Evolutionary conservation across 1,140 invertebrate genomes (phyloP).

Genomic region (Aphidius gifuensis): DNA sequence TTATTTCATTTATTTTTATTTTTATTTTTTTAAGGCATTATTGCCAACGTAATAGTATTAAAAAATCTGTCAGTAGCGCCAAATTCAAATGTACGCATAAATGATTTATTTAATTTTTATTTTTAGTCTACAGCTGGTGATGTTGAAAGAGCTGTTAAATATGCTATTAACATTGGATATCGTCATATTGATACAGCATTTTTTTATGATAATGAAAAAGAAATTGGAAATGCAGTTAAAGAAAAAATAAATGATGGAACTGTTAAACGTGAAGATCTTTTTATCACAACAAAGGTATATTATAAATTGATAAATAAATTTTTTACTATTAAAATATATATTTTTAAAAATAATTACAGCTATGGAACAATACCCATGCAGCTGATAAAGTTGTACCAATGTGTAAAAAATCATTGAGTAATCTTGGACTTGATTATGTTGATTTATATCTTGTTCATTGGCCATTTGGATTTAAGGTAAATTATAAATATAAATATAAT

Average conservation of each 20-base stretch:
- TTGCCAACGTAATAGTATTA: too few species aligned
- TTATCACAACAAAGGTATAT: not conserved
- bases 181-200: conserved; percentile 8
- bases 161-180: conserved; percentile 10
- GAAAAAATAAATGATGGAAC: conserved; percentile 2
- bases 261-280: conserved; percentile 6
- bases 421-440: conserved; percentile 8
- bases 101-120: too few species aligned
- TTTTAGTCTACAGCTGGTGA: conserved; percentile 52
- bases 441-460: conserved; percentile 11
- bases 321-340: too few species aligned
- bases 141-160: conserved; percentile 32
- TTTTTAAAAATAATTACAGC: too few species aligned
- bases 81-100: too few species aligned
- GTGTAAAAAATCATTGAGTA: conserved; percentile 9
- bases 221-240: conserved; percentile 5
- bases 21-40: too few species aligned
- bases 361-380: conserved; percentile 3
- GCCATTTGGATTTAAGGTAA: conserved; percentile 1
- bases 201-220: conserved; percentile 10
- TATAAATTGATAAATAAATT: too few species aligned
- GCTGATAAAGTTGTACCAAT: not conserved
- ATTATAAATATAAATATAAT: too few species aligned
- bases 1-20: not conserved
- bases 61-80: not conserved